These are phyloP conservation scores for Lathronympha strigana DNA, from an alignment of 2,888 invertebrate genomes.

Conservation along the genomic window DNA sequence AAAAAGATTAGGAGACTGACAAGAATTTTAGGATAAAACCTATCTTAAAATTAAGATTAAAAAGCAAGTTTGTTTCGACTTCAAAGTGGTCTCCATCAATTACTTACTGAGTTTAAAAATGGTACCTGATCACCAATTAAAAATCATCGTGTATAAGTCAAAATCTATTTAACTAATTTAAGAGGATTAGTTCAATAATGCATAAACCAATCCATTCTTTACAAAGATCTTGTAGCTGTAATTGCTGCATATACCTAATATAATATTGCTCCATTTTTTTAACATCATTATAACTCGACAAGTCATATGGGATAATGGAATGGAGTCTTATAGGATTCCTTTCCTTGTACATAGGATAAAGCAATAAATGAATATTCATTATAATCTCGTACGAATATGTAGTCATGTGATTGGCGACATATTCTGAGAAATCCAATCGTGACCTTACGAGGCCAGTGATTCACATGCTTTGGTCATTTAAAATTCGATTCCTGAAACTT, in stretches of 20 bases:
- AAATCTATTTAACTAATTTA: neutral
- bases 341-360: slow-evolving; percentile 14
- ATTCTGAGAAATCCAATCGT: slow-evolving; percentile 25
- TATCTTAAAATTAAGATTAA: too few species aligned
- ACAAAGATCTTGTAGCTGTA: neutral
- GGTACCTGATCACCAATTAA: neutral
- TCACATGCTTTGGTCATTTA: slow-evolving; percentile 11
- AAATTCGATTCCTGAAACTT: neutral
- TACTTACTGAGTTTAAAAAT: too few species aligned
- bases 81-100: too few species aligned
- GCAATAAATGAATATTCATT: slow-evolving; percentile 29
- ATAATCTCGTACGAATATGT: slow-evolving; percentile 1
- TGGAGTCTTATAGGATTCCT: slow-evolving; percentile 19
- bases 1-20: too few species aligned
- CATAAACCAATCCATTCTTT: neutral
- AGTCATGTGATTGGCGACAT: slow-evolving; percentile 1
- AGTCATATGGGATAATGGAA: slow-evolving; percentile 14
- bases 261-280: slow-evolving; percentile 4
- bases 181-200: neutral
- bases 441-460: neutral
- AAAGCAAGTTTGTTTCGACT: too few species aligned
- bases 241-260: too few species aligned
- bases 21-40: too few species aligned
- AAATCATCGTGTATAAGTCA: too few species aligned
- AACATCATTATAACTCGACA: slow-evolving; percentile 11